Conservation (phyloP, 2,113 vertebrate species). For the Tiliqua scincoides region DNA sequence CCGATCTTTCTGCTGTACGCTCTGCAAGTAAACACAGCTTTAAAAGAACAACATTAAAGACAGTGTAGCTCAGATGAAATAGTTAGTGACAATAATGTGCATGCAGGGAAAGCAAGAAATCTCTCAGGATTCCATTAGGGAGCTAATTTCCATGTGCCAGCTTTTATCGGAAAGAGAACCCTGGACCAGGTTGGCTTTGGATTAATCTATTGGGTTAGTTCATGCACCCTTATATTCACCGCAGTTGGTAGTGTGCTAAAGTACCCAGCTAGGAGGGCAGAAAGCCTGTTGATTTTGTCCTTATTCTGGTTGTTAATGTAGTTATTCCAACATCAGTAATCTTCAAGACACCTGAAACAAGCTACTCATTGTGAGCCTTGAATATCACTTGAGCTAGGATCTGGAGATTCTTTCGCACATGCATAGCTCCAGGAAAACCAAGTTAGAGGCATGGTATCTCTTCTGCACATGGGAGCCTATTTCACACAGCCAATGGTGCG, state of each 20-base stretch:
- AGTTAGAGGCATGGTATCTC: background rate
- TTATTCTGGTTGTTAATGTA: too few relatives aligned
- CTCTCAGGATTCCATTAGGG: background rate
- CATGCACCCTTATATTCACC: too few relatives aligned
- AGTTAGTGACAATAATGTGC: background rate
- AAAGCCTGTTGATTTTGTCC: too few relatives aligned
- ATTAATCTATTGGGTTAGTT: background rate
- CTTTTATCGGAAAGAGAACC: background rate
- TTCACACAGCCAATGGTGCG: background rate
- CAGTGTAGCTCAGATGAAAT: slow-evolving; percentile 34
- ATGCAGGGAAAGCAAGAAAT: background rate
- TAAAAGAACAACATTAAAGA: slow-evolving; percentile 12
- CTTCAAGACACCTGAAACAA: background rate
- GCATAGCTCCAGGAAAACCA: background rate
- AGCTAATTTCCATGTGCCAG: background rate
- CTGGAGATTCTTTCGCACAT: too few relatives aligned
- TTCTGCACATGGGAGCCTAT: background rate
- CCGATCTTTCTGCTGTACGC: slow-evolving; percentile 31
- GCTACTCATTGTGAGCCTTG: background rate
- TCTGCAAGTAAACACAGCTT: slow-evolving; percentile 50
- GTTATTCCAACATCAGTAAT: too few relatives aligned
- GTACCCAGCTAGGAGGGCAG: too few relatives aligned
- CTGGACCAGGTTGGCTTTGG: background rate
- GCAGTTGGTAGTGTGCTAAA: too few relatives aligned
- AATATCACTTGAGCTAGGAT: background rate